Conservation (phyloP, 2,797 vertebrate species). For the Lagodon rhomboides region DNA sequence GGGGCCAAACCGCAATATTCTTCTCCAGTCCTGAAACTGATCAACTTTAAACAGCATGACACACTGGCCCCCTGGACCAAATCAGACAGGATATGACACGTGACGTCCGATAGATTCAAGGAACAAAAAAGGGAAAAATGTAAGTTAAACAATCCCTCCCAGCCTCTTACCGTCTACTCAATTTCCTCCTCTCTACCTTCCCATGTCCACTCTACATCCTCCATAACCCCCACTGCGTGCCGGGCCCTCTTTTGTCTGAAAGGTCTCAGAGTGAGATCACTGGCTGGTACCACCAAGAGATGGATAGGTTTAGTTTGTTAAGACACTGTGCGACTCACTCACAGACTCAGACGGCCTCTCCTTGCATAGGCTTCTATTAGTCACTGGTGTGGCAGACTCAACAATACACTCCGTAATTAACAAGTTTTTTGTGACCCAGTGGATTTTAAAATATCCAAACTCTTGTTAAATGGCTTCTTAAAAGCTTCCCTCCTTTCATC, state of each 20-base stretch:
- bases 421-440: constrained; percentile 36
- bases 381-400: constrained; percentile 77
- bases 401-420: constrained; percentile 68
- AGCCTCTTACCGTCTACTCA: constrained; percentile 56
- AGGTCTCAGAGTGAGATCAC: constrained; percentile 76
- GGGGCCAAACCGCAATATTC: constrained; percentile 59
- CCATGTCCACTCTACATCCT: constrained; percentile 68
- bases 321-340: constrained; percentile 64
- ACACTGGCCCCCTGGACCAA: constrained; percentile 72
- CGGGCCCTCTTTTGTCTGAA: constrained; percentile 44
- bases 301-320: constrained; percentile 60
- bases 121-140: constrained; percentile 27
- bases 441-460: constrained; percentile 34
- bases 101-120: constrained; percentile 62
- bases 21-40: constrained; percentile 65
- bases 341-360: constrained; percentile 35
- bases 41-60: constrained; percentile 75
- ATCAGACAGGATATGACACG: constrained; percentile 78
- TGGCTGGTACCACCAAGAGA: constrained; percentile 63
- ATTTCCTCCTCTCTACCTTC: constrained; percentile 65
- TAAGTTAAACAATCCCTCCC: constrained; percentile 21
- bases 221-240: constrained; percentile 45
- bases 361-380: constrained; percentile 72
- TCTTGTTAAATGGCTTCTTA: constrained; percentile 52
- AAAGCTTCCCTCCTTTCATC: constrained; percentile 53